These are phyloP conservation scores for Rugalucina vietnamica DNA, from an alignment of 2,888 invertebrate genomes.

Conservation along the genomic window DNA sequence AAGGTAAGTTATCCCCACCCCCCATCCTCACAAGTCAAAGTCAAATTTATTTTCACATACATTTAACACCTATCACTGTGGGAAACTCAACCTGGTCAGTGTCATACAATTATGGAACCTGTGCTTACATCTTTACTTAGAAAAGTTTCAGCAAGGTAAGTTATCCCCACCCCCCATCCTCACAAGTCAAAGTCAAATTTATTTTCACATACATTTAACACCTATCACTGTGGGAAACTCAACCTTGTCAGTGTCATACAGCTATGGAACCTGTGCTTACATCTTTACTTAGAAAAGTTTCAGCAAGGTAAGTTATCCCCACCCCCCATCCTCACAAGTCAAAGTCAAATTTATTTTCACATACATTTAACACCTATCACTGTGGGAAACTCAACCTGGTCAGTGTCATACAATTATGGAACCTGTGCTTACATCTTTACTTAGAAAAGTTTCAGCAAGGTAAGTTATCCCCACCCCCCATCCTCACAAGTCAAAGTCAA, in stretches of 20 bases:
- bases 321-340: no score
- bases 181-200: no score
- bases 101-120: conserved; percentile 81
- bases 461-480: conserved; percentile 52
- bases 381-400: conserved; percentile 80
- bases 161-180: conserved; percentile 21
- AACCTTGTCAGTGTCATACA: conserved; percentile 79
- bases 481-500: no score
- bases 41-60: no score
- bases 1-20: conserved; percentile 68
- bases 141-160: conserved; percentile 78
- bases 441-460: conserved; percentile 78
- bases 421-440: conserved; percentile 79
- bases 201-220: no score
- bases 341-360: no score
- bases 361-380: conserved; percentile 79
- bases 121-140: conserved; percentile 78
- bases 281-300: conserved; percentile 78
- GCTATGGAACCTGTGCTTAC: conserved; percentile 81
- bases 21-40: no score
- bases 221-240: conserved; percentile 79
- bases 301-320: conserved; percentile 71
- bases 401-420: conserved; percentile 80
- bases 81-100: conserved; percentile 79
- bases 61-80: conserved; percentile 80